Evolutionary conservation across 2,113 vertebrate genomes (phyloP).

Genomic region (Rhea americana): DNA sequence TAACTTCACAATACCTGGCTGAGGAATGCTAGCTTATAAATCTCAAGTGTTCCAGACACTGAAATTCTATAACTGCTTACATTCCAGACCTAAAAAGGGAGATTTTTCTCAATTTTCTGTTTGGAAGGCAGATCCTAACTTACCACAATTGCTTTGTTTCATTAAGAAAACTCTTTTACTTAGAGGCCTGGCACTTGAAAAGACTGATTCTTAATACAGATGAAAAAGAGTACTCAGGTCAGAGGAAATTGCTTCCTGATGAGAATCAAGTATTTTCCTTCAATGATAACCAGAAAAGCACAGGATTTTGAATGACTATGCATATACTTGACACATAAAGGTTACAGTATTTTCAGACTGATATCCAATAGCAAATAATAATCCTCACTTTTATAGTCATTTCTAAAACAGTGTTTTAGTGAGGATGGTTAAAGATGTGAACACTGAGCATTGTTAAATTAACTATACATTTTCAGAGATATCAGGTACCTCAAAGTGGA

Average conservation of each 20-base stretch:
- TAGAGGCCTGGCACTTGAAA: slow-evolving; percentile 8
- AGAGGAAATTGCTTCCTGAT: slow-evolving; percentile 38
- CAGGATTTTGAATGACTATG: neutral
- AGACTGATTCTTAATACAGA: neutral
- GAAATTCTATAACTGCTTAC: slow-evolving; percentile 57
- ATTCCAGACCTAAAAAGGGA: slow-evolving; percentile 65
- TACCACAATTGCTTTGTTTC: slow-evolving; percentile 4
- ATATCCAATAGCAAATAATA: neutral
- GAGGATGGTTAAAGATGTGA: neutral
- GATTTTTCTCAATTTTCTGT: slow-evolving; percentile 37
- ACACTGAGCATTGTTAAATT: neutral
- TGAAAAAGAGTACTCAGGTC: neutral
- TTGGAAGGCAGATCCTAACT: slow-evolving; percentile 42
- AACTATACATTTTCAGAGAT: neutral
- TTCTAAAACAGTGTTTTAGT: neutral
- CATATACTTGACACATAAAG: neutral
- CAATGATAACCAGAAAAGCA: neutral
- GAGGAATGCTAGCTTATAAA: slow-evolving; percentile 55
- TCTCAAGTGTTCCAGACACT: slow-evolving; percentile 59
- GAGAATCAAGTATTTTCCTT: neutral
- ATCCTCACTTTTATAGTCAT: neutral
- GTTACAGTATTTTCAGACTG: neutral
- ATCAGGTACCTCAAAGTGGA: neutral
- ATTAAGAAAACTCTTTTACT: slow-evolving; percentile 38
- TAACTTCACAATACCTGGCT: slow-evolving; percentile 44